A percentile compares a stretch with the other conserved stretches of the same genome.
Conservation (phyloP, 2,888 invertebrate species). For the Plebejus anna region DNA sequence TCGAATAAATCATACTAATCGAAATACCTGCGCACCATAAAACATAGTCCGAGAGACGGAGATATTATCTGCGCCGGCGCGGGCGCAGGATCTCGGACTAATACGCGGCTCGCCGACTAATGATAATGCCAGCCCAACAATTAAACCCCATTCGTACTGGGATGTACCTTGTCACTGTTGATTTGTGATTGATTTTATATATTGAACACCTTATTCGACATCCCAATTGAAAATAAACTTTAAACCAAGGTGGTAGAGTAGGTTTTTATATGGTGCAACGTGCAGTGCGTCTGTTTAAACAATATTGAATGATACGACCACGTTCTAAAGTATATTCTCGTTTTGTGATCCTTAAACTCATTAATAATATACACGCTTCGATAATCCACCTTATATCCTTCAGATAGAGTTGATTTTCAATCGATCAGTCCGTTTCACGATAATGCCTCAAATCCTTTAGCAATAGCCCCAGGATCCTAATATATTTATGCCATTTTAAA, state of each 20-base stretch:
- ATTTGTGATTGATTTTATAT: constrained; percentile 74
- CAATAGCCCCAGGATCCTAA: constrained; percentile 18
- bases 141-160: constrained; percentile 65
- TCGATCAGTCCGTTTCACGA: not conserved
- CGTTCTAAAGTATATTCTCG: constrained; percentile 31
- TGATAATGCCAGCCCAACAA: constrained; percentile 63
- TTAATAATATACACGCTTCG: constrained; percentile 6
- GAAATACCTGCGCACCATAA: constrained; percentile 15
- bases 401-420: not conserved
- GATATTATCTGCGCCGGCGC: constrained; percentile 58
- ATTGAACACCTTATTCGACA: constrained; percentile 30
- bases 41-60: constrained; percentile 31
- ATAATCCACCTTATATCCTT: not conserved
- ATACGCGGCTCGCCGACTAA: constrained; percentile 45
- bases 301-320: constrained; percentile 36
- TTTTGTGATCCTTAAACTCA: constrained; percentile 29
- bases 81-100: constrained; percentile 40
- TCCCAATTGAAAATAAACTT: constrained; percentile 15
- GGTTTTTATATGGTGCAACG: not conserved
- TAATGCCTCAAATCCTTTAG: constrained; percentile 24
- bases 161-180: constrained; percentile 63
- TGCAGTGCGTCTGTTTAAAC: constrained; percentile 28
- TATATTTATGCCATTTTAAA: constrained; percentile 29
- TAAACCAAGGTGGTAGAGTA: not conserved
- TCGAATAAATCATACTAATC: constrained; percentile 23